A percentile compares a stretch with the other conserved stretches of the same genome.
These are phyloP conservation scores for Pemphredon lugubris DNA, from an alignment of 2,888 invertebrate genomes.

Conservation along the genomic window DNA sequence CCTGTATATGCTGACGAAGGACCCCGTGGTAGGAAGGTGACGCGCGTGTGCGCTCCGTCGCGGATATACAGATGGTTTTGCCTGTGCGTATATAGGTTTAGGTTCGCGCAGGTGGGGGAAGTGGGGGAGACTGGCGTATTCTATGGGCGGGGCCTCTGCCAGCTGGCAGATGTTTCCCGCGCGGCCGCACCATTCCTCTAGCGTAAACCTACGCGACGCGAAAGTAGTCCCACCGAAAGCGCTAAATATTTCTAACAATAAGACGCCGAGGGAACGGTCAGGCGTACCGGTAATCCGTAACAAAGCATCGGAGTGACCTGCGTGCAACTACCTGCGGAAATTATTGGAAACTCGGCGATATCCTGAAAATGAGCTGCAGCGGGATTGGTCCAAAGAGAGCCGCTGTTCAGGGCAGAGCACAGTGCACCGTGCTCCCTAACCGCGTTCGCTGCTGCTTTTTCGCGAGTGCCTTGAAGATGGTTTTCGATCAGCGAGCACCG, in stretches of 20 bases:
- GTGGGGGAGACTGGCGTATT: constrained; percentile 74
- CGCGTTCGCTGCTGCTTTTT: constrained; percentile 41
- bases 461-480: constrained; percentile 44
- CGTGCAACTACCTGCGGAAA: constrained; percentile 25
- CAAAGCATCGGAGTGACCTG: neutral
- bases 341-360: constrained; percentile 29
- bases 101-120: constrained; percentile 43
- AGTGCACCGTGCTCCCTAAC: constrained; percentile 48
- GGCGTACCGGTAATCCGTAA: constrained; percentile 13
- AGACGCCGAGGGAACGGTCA: constrained; percentile 17
- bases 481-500: constrained; percentile 20
- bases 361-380: constrained; percentile 45
- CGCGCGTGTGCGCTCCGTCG: constrained; percentile 16
- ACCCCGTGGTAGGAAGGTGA: constrained; percentile 32
- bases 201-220: constrained; percentile 73
- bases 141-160: constrained; percentile 83
- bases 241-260: constrained; percentile 54
- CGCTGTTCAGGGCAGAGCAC: constrained; percentile 66
- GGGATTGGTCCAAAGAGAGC: constrained; percentile 64
- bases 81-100: constrained; percentile 32
- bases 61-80: constrained; percentile 18
- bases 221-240: constrained; percentile 69
- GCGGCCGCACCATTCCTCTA: constrained; percentile 75
- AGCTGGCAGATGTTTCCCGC: constrained; percentile 84
- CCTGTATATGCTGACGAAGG: constrained; percentile 29